A percentile compares a stretch with the other conserved stretches of the same genome.
Conservation (phyloP, 2,113 vertebrate species). For the Chaenogobius annularis region DNA sequence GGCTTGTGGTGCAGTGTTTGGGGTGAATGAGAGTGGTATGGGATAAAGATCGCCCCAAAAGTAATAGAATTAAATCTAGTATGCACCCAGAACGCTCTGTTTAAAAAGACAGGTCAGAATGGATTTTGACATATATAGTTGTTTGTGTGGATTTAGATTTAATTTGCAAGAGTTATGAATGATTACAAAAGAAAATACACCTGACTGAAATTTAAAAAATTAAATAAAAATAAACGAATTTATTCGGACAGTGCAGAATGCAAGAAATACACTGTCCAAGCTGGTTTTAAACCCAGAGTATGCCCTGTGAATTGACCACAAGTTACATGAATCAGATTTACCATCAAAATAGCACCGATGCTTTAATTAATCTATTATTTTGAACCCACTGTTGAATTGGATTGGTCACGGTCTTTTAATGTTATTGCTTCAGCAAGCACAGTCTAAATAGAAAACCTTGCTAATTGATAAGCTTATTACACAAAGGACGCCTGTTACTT, state of each 20-base stretch:
- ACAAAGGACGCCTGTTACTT: conserved; percentile 23
- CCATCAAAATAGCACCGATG: neutral
- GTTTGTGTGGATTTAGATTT: neutral
- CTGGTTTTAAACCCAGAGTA: too few relatives aligned
- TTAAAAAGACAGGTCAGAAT: too few relatives aligned
- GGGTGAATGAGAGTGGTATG: too few relatives aligned
- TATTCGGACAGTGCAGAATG: too few relatives aligned
- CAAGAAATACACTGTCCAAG: too few relatives aligned
- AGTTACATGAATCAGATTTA: neutral
- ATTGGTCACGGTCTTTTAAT: neutral
- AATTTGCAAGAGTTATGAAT: neutral
- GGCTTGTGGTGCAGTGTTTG: too few relatives aligned
- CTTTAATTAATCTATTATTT: neutral
- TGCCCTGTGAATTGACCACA: neutral
- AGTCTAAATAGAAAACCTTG: neutral
- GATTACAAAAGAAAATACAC: neutral
- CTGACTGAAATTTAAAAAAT: too few relatives aligned
- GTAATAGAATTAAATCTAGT: too few relatives aligned
- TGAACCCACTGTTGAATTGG: neutral
- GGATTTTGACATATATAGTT: too few relatives aligned
- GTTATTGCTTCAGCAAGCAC: neutral
- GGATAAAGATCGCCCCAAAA: too few relatives aligned
- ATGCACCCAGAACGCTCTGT: too few relatives aligned
- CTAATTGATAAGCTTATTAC: neutral
- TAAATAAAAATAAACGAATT: too few relatives aligned